Percentiles rank a stretch among this genome's conserved stretches.
These are phyloP conservation scores for Orthonyx spaldingii DNA, from an alignment of 2,113 vertebrate species.

Conservation along the genomic window DNA sequence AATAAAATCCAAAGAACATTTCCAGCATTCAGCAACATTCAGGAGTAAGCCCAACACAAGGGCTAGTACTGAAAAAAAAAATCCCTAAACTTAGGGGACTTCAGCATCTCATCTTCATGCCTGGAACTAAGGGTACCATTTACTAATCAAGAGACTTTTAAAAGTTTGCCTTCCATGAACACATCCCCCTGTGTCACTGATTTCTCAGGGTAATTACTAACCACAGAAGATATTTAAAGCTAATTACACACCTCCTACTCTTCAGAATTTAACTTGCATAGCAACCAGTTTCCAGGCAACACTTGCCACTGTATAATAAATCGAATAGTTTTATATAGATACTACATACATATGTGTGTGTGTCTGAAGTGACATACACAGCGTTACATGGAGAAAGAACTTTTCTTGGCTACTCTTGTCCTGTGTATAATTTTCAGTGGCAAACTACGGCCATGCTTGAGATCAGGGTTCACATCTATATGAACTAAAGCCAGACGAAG, in stretches of 20 bases:
- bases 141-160: conserved; percentile 43
- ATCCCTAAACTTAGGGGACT: not conserved
- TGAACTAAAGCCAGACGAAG: not conserved
- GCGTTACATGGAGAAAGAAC: not conserved
- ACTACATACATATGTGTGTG: conserved; percentile 32
- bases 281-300: conserved; percentile 78
- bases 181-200: conserved; percentile 48
- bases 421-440: not conserved
- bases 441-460: not conserved
- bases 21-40: not conserved
- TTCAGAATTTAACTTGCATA: conserved; percentile 77
- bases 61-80: not conserved
- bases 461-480: not conserved
- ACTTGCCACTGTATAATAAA: conserved; percentile 67
- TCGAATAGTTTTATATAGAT: conserved; percentile 58
- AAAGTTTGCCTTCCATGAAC: conserved; percentile 4
- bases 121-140: conserved; percentile 1
- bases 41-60: not conserved
- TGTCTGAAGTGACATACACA: not conserved
- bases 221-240: conserved; percentile 76
- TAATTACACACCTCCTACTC: conserved; percentile 77
- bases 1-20: not conserved
- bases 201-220: conserved; percentile 73
- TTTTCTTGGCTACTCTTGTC: not conserved
- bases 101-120: not conserved